A percentile compares a stretch with the other conserved stretches of the same genome.
These are phyloP conservation scores for Hylomyscus alleni DNA, from an alignment of 2,797 vertebrate species.

Conservation along the genomic window DNA sequence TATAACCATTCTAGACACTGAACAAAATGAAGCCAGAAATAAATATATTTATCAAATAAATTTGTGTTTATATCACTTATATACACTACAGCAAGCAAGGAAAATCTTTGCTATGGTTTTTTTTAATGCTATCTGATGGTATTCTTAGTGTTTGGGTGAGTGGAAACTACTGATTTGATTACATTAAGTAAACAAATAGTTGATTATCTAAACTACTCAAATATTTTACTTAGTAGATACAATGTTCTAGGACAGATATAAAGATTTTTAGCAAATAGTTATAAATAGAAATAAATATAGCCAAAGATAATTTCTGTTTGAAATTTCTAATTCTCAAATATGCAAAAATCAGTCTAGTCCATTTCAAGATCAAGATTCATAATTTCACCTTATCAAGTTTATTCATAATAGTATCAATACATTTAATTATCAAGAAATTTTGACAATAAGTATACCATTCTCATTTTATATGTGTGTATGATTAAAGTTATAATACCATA, in stretches of 20 bases:
- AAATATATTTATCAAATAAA: background rate
- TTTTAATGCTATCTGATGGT: background rate
- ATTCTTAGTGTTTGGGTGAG: background rate
- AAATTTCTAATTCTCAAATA: background rate
- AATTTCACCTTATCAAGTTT: background rate
- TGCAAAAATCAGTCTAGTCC: background rate
- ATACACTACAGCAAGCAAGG: background rate
- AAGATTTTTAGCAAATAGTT: background rate
- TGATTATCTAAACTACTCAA: background rate
- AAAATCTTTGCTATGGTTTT: background rate
- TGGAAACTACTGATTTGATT: background rate
- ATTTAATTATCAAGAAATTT: background rate
- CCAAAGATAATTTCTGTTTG: background rate
- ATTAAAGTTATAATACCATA: background rate
- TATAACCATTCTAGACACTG: background rate
- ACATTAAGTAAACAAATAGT: background rate
- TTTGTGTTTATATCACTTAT: background rate
- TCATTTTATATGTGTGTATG: background rate
- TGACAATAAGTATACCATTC: background rate
- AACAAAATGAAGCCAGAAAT: background rate
- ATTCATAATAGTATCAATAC: background rate
- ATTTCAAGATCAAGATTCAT: background rate
- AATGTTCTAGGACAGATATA: background rate
- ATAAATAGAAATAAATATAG: background rate
- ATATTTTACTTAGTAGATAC: background rate